phyloP scores from a whole-genome alignment of 2,888 invertebrate species.

The Agrotis segetum region DNA sequence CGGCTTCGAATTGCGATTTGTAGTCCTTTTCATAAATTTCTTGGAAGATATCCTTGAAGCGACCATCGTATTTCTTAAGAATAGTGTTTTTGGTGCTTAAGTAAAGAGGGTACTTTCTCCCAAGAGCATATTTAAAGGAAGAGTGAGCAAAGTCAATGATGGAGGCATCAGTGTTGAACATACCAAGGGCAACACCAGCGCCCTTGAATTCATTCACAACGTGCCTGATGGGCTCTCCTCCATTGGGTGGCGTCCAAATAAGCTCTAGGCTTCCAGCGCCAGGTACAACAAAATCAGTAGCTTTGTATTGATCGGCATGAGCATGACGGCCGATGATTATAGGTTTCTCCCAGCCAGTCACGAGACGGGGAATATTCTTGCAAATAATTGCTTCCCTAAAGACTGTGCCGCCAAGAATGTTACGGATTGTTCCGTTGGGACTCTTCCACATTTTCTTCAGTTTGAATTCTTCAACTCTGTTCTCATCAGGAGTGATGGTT shows the following conservation, averaged over 20 bases:
- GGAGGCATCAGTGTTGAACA: conserved; percentile 99
- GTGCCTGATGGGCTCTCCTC: conserved; percentile 92
- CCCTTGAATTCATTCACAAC: conserved; percentile 96
- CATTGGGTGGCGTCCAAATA: conserved; percentile 94
- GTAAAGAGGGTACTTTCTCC: conserved; percentile 96
- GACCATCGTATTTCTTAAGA: conserved; percentile 98
- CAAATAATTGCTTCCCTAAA: conserved; percentile 97
- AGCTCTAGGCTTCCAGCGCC: conserved; percentile 97
- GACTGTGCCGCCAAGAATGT: conserved; percentile 96
- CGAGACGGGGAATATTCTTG: conserved; percentile 98
- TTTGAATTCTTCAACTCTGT: conserved; percentile 97
- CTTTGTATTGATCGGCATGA: conserved; percentile 99
- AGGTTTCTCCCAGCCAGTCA: conserved; percentile 98
- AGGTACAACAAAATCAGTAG: conserved; percentile 98
- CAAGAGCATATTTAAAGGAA: conserved; percentile 97
- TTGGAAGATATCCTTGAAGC: conserved; percentile 99
- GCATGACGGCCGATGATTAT: conserved; percentile 99
- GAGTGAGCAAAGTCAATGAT: conserved; percentile 98
- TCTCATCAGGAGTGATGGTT: conserved; percentile 99
- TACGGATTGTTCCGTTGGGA: conserved; percentile 97
- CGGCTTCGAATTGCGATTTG: conserved; percentile 95
- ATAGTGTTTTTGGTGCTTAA: conserved; percentile 99
- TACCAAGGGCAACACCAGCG: conserved; percentile 97
- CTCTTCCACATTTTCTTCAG: conserved; percentile 98
- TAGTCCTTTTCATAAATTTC: conserved; percentile 98